Percentiles rank a stretch among this genome's conserved stretches.
These are phyloP conservation scores for Parazoanthus atlanticus DNA, from an alignment of 92 coral and sea anemone species.

Conservation along the genomic window DNA sequence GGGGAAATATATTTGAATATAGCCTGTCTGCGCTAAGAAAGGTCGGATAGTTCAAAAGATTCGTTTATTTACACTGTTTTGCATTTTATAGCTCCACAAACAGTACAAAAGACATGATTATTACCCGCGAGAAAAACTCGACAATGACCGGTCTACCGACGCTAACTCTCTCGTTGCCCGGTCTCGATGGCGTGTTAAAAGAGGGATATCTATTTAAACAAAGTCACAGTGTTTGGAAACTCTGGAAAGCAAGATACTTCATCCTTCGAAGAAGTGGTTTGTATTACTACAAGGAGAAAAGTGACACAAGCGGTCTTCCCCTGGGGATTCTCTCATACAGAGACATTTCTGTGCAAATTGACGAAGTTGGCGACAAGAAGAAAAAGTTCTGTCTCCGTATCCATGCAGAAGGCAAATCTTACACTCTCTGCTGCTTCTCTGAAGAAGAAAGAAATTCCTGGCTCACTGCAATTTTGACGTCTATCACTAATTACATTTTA, in stretches of 20 bases:
- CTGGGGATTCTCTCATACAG: constrained; percentile 79
- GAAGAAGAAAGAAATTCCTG: constrained; percentile 93
- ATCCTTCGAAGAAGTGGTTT: constrained; percentile 88
- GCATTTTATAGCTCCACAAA: constrained; percentile 16
- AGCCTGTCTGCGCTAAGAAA: constrained; percentile 7
- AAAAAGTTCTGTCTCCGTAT: constrained; percentile 84
- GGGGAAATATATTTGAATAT: neutral
- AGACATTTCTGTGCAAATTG: constrained; percentile 87
- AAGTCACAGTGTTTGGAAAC: constrained; percentile 91
- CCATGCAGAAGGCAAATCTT: constrained; percentile 81
- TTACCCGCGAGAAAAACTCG: constrained; percentile 34
- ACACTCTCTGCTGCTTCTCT: constrained; percentile 87
- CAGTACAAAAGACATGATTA: constrained; percentile 23
- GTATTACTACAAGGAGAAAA: constrained; percentile 82
- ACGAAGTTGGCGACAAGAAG: constrained; percentile 83
- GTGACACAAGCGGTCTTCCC: constrained; percentile 78
- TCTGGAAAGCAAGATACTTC: constrained; percentile 95
- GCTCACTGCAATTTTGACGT: constrained; percentile 92
- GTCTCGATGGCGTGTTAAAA: constrained; percentile 70
- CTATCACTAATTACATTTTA: constrained; percentile 74
- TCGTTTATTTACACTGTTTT: constrained; percentile 17
- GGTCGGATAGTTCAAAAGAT: constrained; percentile 23
- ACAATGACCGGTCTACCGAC: constrained; percentile 22
- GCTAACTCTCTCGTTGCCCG: constrained; percentile 70
- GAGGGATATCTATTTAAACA: constrained; percentile 98